Conservation (phyloP, 1,140 invertebrate genomes). For the Whitmania pigra region DNA sequence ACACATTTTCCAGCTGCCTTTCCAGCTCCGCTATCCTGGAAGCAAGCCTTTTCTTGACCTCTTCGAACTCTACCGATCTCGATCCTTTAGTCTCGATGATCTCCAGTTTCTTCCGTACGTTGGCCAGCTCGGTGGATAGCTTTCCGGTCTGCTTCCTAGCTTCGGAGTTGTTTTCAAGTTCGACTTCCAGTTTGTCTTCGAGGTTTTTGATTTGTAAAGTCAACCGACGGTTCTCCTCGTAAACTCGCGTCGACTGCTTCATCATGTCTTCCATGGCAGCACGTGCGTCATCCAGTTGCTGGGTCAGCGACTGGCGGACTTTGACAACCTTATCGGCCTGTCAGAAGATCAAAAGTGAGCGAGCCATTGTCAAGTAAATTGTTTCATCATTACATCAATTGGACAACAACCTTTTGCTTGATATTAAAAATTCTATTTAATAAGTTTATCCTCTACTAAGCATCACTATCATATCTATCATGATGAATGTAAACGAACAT, state of each 20-base stretch:
- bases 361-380: not conserved
- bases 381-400: not conserved
- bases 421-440: too few relatives aligned
- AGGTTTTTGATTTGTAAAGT: constrained; percentile 94
- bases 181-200: constrained; percentile 80
- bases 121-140: constrained; percentile 31
- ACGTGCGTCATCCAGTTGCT: constrained; percentile 89
- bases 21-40: constrained; percentile 90
- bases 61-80: constrained; percentile 91
- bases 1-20: constrained; percentile 73
- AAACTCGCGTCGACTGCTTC: constrained; percentile 34
- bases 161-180: constrained; percentile 57
- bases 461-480: too few relatives aligned
- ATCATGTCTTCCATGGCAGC: constrained; percentile 81
- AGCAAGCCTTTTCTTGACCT: constrained; percentile 91
- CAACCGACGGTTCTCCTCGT: constrained; percentile 57
- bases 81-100: constrained; percentile 72
- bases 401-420: too few relatives aligned
- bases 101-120: constrained; percentile 30
- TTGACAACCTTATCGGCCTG: not conserved
- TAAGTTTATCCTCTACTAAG: too few relatives aligned
- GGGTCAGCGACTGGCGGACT: constrained; percentile 52
- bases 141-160: constrained; percentile 68
- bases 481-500: too few relatives aligned
- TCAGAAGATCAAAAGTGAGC: not conserved